Evolutionary conservation across 35 echinoderm and acorn worm genomes (phyloP).

Genomic region (Apostichopus japonicus): DNA sequence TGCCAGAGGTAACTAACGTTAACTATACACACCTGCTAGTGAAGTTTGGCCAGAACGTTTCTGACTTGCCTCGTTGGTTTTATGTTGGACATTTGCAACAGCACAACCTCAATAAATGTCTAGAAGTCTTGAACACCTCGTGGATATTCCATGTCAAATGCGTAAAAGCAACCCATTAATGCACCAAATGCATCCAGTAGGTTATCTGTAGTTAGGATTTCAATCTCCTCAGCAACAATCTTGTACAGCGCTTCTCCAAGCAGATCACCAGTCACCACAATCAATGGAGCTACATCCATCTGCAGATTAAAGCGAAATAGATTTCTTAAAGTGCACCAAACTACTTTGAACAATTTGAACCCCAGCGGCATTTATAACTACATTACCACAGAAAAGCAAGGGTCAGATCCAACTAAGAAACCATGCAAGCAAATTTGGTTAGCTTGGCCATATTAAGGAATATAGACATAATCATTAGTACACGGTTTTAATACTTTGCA

Average conservation of each 20-base stretch:
- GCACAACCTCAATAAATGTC: neutral
- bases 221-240: neutral
- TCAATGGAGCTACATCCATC: neutral
- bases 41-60: neutral
- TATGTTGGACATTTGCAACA: neutral
- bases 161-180: neutral
- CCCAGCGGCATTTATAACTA: too few species aligned
- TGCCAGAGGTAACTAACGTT: too few species aligned
- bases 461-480: too few species aligned
- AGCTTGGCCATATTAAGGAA: too few species aligned
- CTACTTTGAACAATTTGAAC: too few species aligned
- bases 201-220: neutral
- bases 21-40: neutral
- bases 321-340: too few species aligned
- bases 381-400: too few species aligned
- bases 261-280: neutral
- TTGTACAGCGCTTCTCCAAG: neutral
- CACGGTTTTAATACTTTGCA: too few species aligned
- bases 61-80: slow-evolving; percentile 5
- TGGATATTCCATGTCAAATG: neutral
- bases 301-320: neutral
- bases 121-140: neutral
- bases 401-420: too few species aligned
- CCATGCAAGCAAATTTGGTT: too few species aligned
- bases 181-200: neutral